A percentile compares a stretch with the other conserved stretches of the same genome.
Evolutionary conservation across 2,888 invertebrate species (phyloP).

Genomic region (Lissonota sp.): DNA sequence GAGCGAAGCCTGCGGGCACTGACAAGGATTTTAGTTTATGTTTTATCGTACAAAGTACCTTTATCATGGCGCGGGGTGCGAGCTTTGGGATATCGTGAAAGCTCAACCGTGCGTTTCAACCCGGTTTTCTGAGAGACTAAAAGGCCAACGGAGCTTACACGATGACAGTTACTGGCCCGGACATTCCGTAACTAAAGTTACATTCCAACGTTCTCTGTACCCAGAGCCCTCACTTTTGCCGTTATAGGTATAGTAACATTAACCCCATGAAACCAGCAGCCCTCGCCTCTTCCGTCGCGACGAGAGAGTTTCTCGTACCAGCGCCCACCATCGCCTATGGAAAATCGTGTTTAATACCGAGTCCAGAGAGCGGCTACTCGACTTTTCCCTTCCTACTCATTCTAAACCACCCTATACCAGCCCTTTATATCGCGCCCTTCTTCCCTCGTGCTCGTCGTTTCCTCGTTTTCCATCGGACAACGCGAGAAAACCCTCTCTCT

Average conservation of each 20-base stretch:
- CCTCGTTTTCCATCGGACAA: constrained; percentile 12
- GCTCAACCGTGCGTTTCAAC: constrained; percentile 2
- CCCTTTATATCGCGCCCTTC: not conserved
- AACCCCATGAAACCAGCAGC: not conserved
- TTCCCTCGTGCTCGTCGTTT: constrained; percentile 7
- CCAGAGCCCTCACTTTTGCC: not conserved
- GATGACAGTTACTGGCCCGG: constrained; percentile 27
- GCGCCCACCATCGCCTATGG: not conserved
- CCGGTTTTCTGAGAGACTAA: constrained; percentile 28
- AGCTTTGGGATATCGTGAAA: not conserved
- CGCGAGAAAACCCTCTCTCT: not conserved
- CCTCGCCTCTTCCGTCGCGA: not conserved
- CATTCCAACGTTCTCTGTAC: constrained; percentile 29
- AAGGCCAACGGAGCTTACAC: not conserved
- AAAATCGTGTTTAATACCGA: constrained; percentile 33
- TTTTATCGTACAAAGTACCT: constrained; percentile 39
- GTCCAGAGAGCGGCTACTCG: not conserved
- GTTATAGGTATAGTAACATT: too few species aligned
- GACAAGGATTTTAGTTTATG: constrained; percentile 20
- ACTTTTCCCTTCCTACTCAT: not conserved
- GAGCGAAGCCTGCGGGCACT: too few species aligned
- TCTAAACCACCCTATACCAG: not conserved
- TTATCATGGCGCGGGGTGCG: constrained; percentile 11
- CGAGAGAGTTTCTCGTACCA: constrained; percentile 26
- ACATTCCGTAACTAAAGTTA: constrained; percentile 52